Base-by-base conservation (phyloP, 2,888 invertebrate species). In the Thalpophila matura region DNA sequence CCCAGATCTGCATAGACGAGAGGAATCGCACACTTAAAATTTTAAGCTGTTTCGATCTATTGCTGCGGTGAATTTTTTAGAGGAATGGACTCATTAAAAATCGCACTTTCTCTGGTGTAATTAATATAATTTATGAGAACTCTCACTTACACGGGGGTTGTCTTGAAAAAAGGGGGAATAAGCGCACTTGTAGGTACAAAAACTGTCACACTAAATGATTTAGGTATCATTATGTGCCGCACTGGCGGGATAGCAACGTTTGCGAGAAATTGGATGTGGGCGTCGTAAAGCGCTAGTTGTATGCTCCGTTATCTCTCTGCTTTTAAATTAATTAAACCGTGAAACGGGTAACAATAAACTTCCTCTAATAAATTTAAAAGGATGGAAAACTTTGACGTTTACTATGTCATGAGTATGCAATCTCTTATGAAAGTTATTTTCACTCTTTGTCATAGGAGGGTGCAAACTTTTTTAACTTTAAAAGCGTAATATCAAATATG, bases 251-350 rank as follows among this genome's bases (percentile, higher is more conserved):
- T 58, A 74, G 61, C 74, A 60, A 62, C 65, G 61, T 70, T 73
- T 61, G 71, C 60, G 63, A 70, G 77, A 78, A 79, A 81, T 80
- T 79, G 72, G 59, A 70, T 59, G 80, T 81, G 79, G 80, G 80
- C 72, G 81, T 68, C 38, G 58, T 64, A 51, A 71, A 74, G 49
- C 51, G 51, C 57, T 77, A 66, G 70, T 74, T 71, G 60, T 72
- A 64, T 70, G 40, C 35, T 56, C 50, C 51, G 50, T 68, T 70
- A 68, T 68, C 62, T 68, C 50, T 51, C 46, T 53, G 35, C 53
- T 74, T 79, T 74, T 64, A 77, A 70, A 66, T 78, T 58, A 71
- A 80, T 77, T 65, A 72, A 60, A 43, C 53, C 43, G 37, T 70
- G 46, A 43, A 53, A 60, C 57, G 27, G 64, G 43, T 46, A 31